Evolutionary conservation across 2,888 invertebrate genomes (phyloP).

Genomic region (Corythucha ciliata): DNA sequence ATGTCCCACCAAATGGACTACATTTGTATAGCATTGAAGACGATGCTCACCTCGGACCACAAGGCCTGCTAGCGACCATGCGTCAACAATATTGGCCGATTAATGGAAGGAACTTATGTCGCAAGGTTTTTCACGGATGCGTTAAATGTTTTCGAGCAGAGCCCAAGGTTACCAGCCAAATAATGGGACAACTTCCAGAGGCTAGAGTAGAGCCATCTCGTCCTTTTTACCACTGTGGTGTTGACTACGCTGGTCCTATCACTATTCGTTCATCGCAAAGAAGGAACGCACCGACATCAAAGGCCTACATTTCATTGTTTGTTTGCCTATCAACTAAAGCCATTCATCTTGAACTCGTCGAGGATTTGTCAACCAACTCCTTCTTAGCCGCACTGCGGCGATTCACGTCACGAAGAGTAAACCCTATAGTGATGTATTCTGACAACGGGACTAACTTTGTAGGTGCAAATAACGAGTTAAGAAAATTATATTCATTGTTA

Average conservation of each 20-base stretch:
- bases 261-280: neutral
- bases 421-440: neutral
- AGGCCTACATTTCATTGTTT: conserved; percentile 12
- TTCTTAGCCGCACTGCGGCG: conserved; percentile 4
- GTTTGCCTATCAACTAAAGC: conserved; percentile 16
- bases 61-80: conserved; percentile 29
- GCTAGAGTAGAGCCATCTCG: neutral
- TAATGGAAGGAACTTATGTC: conserved; percentile 27
- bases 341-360: conserved; percentile 10
- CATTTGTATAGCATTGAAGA: conserved; percentile 1
- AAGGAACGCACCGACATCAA: neutral
- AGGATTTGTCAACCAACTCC: neutral
- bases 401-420: conserved; percentile 10
- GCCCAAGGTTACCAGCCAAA: neutral
- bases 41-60: conserved; percentile 28
- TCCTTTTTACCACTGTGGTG: conserved; percentile 4
- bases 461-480: conserved; percentile 2
- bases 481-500: too few relatives aligned
- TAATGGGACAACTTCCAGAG: conserved; percentile 12
- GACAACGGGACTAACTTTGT: conserved; percentile 19
- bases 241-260: conserved; percentile 16
- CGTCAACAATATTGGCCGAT: conserved; percentile 33
- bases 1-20: neutral
- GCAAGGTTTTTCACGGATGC: conserved; percentile 29
- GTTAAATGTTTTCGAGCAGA: conserved; percentile 2